Evolutionary conservation across 2,888 invertebrate genomes (phyloP), one percentile per base, ranked within the genome.

Genomic region (Xylophagus ater): DNA sequence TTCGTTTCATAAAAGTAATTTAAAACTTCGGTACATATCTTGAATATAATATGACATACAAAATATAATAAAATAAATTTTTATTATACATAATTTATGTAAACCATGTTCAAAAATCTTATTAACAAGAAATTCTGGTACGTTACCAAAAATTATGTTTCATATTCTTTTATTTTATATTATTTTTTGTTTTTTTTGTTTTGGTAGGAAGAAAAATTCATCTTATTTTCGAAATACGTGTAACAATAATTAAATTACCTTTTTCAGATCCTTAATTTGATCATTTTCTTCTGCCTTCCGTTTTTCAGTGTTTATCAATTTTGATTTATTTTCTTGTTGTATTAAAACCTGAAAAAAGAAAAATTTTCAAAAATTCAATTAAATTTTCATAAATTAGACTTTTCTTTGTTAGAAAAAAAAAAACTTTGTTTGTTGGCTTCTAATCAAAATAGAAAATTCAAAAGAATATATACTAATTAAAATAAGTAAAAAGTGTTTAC

Each of bases 241-340:
- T n/a, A 9, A 26, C 10, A 12, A 28, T 28, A n/a, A 7, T 12
- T 13, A 8, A 25, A 65, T 62, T 66, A 85, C 86, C 81, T 86
- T 87, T 69, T 87, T 87, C 54, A 86, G 73, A 65, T 86, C 86
- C 62, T 85, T 85, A 59, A 80, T 79, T 50, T 79, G 76, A 49
- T 86, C 85, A 3, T 74, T 74, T 53, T 86, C 85, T 55, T 85
- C 85, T 10, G 83, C 81, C 71, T 86, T 86, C 53, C 86, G 69
- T 59, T 87, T 87, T 59, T 85, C 86, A 37, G 81, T 76, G 49
- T 74, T 73, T 32, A 71, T 65, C 52, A 76, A 65, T 63, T 76
- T 76, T 51, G 70, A 70, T 57, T 78, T 78, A 56, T 78, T 76
- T 41, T 72, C 70, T 45, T 68, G 67, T 59, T 71, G 70, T 25